These are phyloP conservation scores for Molossus alvarezi DNA, from an alignment of 2,797 vertebrate genomes.

Conservation along the genomic window DNA sequence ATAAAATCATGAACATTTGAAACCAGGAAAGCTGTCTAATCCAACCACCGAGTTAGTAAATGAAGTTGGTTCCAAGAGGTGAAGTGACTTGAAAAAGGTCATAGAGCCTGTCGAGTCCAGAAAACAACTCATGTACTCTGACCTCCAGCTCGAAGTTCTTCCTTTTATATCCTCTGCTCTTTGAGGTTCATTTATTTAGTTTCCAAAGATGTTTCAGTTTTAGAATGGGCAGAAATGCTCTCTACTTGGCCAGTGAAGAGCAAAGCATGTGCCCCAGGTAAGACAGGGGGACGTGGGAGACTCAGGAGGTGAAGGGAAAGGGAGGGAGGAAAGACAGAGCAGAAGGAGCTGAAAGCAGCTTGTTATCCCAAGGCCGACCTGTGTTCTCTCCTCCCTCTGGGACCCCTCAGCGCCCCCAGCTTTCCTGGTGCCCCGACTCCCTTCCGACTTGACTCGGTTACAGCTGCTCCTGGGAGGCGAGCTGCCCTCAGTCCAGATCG, in stretches of 20 bases:
- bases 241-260: background rate
- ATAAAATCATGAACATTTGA: background rate
- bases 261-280: background rate
- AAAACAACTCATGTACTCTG: background rate
- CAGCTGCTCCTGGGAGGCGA: background rate
- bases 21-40: background rate
- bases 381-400: fast-evolving
- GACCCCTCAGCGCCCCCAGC: background rate
- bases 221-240: background rate
- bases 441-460: background rate
- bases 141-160: background rate
- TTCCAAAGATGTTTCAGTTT: background rate
- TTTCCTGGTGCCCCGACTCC: background rate
- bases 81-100: background rate
- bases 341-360: background rate
- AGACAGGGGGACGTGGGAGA: background rate
- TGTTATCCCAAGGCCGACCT: background rate
- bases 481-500: background rate
- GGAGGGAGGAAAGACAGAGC: background rate
- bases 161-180: background rate
- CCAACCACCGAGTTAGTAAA: background rate
- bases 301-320: background rate
- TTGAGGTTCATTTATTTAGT: background rate
- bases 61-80: background rate
- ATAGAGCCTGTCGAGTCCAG: background rate